Base-by-base conservation (phyloP, 1,140 invertebrate species). In the Xylocopa sonorina region DNA sequence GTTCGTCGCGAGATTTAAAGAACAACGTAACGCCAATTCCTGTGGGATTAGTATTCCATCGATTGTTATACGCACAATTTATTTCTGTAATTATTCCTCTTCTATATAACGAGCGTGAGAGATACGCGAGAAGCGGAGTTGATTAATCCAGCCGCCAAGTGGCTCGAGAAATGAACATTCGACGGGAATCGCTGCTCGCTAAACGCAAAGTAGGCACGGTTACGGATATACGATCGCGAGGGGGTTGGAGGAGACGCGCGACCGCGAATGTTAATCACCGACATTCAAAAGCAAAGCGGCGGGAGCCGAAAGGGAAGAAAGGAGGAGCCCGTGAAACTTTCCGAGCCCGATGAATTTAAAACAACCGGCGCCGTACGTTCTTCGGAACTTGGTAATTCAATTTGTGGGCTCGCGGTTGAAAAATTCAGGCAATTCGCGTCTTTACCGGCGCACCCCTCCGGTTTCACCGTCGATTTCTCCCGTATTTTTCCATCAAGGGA, bases 321-420 rank as follows among this genome's bases (percentile, higher is more conserved):
- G 48, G 34, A 27, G 12, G 6, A n/a, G 34, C 14, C 7, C 29
- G 16, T 3, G 50, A 62, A 84, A 85, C 69, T 67, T 81, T 12
- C 14, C 21, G 27, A 41, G 2, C 32, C 41, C 57, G 48, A 55
- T 68, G 78, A 81, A 85, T 84, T 80, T 81, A 68, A 81, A 84
- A 81, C 78, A 73, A 78, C 41, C 53, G 5, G 57, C 41, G n/a
- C 29, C 62, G 51, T 64, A 38, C 46, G 64, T 57, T 24, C 50
- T 73, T 64, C 34, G 29, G 41, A 85, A 82, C 63, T 69, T 68
- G 50, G 21, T 82, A 80, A 86, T 86, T 85, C 80, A 86, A 85
- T 86, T 63, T 63, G 68, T 27, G 48, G 41, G 38, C 27, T 27
- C 48, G 21, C 38, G 6, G 55, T 41, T 34, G 75, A 77, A 81